These are phyloP conservation scores for Oreochromis niloticus DNA, from an alignment of 2,113 vertebrate genomes.

Conservation along the genomic window DNA sequence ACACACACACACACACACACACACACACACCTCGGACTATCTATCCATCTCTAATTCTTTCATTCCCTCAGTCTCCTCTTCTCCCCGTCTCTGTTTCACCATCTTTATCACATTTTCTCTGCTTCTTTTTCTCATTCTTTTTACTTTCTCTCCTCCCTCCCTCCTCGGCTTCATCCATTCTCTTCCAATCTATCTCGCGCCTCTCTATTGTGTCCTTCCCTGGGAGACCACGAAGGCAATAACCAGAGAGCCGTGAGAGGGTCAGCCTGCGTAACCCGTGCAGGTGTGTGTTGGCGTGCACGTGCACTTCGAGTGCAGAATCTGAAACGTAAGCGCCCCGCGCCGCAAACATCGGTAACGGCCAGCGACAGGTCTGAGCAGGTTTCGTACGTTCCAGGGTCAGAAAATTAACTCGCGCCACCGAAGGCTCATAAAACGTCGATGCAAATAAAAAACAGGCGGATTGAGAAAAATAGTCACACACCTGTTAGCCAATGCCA, in stretches of 20 bases:
- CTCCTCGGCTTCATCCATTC: not conserved
- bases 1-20: not conserved
- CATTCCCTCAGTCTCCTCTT: constrained; percentile 2
- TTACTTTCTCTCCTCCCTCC: not conserved
- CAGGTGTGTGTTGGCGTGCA: not conserved
- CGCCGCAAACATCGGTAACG: not conserved
- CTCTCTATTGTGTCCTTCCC: constrained; percentile 37
- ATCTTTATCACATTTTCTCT: constrained; percentile 10
- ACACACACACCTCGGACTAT: constrained; percentile 3
- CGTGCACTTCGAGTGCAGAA: not conserved
- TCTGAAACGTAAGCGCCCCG: not conserved
- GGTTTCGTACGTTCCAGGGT: not conserved
- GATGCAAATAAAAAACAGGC: constrained; percentile 8
- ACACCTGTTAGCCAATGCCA: constrained; percentile 37
- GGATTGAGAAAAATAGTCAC: constrained; percentile 17
- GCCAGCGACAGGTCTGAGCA: not conserved
- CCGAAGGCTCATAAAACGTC: not conserved
- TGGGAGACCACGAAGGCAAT: constrained; percentile 56
- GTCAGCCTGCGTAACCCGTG: constrained; percentile 41
- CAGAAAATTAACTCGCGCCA: constrained; percentile 18
- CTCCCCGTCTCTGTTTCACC: constrained; percentile 6
- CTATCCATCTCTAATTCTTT: constrained; percentile 34
- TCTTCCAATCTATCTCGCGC: constrained; percentile 16
- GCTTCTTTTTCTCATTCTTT: not conserved
- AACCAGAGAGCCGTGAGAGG: constrained; percentile 51